Evolutionary conservation across 1,140 invertebrate species (phyloP), one percentile per base, ranked within the genome.

Genomic region (Hirudo medicinalis): DNA sequence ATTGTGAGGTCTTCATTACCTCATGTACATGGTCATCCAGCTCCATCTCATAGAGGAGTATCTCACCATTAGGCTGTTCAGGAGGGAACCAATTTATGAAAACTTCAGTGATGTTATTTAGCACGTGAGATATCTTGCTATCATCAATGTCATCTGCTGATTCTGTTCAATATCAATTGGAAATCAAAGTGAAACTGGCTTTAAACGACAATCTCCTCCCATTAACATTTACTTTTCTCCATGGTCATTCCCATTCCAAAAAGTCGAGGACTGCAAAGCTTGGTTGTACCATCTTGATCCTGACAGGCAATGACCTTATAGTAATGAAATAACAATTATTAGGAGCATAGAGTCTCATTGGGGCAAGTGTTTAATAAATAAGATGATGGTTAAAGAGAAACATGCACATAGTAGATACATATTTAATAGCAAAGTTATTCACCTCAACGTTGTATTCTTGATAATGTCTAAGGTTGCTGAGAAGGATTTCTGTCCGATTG

Each of bases 361-460:
- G 40, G 4, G 40, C 43, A 49, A 17, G 43, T 49, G 43, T 49
- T 49, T 49, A 49, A 17, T 49, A 15, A 49, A 49, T 49, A 49
- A 11, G 43, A 49, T 11, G 43, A 49, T 49, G 15, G 11, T 1
- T 11, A 49, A 17, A 49, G 43, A 17, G 11, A 17, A 40, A 40
- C 40, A 40, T 40, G n/a, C 32, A 36, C 32, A 36, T 36, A 2
- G 2, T 36, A 36, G n/a, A n/a, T n/a, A n/a, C n/a, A 49, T 49
- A 49, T 49, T 9, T 49, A 13, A 49, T 49, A 5, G 15, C 11
- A 69, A 32, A 40, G n/a, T 13, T 63, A 13, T 20, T 27, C 71
- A 85, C 84, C 78, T 81, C 78, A 49, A 85, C 83, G 40, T 77
- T 80, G 73, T 86, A 86, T 71, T 81, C 78, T 32, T 81, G 79